These are phyloP conservation scores for Phragmatobia fuliginosa DNA, from an alignment of 2,888 invertebrate species.

Conservation along the genomic window DNA sequence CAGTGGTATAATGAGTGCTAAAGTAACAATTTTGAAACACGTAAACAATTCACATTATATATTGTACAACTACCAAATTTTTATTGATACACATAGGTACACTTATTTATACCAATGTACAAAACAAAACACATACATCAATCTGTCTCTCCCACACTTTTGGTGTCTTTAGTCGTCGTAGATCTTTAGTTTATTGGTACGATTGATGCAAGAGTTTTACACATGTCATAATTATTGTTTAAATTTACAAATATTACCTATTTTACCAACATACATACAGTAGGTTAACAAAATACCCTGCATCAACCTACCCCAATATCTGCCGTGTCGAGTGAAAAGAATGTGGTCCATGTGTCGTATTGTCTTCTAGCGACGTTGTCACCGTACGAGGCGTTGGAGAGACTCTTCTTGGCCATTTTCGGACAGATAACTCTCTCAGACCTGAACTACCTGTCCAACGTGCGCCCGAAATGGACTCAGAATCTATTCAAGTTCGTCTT, in stretches of 20 bases:
- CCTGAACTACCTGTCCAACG: constrained; percentile 90
- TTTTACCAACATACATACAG: constrained; percentile 7
- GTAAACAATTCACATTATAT: constrained; percentile 27
- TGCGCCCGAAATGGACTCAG: constrained; percentile 93
- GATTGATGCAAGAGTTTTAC: constrained; percentile 61
- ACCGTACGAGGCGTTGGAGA: constrained; percentile 97
- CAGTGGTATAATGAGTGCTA: constrained; percentile 50
- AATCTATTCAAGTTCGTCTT: constrained; percentile 96
- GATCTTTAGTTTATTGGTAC: constrained; percentile 65
- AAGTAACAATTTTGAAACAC: constrained; percentile 32
- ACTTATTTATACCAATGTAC: constrained; percentile 52
- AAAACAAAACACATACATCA: constrained; percentile 61
- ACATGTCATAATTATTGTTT: constrained; percentile 4
- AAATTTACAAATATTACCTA: background rate
- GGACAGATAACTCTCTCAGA: constrained; percentile 96
- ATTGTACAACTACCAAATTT: constrained; percentile 21
- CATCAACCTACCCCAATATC: constrained; percentile 71
- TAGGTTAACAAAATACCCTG: constrained; percentile 34
- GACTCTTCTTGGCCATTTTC: constrained; percentile 99
- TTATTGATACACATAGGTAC: constrained; percentile 23
- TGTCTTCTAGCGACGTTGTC: constrained; percentile 92
- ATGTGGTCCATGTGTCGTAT: constrained; percentile 79
- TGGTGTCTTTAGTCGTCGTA: constrained; percentile 69
- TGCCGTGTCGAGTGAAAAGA: constrained; percentile 60
- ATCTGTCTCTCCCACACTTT: constrained; percentile 67